phyloP scores from a whole-genome alignment of 2,888 invertebrate genomes.

The Pyrrhosoma nymphula region DNA sequence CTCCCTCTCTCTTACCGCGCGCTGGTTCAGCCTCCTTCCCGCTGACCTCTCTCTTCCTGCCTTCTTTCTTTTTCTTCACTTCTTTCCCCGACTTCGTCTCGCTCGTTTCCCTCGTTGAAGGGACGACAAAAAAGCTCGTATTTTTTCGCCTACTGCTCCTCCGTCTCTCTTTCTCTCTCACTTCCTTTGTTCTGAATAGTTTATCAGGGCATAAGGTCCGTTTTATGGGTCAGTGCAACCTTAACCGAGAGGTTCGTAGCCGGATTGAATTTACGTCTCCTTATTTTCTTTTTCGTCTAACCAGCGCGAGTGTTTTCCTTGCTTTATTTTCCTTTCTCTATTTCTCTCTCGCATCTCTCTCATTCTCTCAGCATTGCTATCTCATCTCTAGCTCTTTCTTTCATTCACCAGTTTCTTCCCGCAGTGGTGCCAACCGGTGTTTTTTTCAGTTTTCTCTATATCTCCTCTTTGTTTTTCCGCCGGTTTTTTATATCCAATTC shows the following conservation, averaged over 20 bases:
- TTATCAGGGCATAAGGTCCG: constrained; percentile 63
- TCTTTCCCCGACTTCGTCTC: neutral
- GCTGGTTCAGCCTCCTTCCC: neutral
- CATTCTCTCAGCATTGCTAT: neutral
- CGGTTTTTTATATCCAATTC: constrained; percentile 43
- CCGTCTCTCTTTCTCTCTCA: neutral
- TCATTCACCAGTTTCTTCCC: neutral
- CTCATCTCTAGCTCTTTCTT: neutral
- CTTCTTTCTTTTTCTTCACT: neutral
- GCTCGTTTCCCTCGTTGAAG: neutral
- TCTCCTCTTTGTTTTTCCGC: constrained; percentile 36
- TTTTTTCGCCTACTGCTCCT: no score
- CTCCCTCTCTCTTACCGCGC: no score
- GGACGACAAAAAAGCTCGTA: neutral
- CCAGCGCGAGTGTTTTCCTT: constrained; percentile 17
- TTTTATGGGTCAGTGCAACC: constrained; percentile 51
- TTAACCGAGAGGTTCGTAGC: constrained; percentile 33
- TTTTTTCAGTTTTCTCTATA: neutral
- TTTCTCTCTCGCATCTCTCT: neutral
- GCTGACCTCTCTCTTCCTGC: neutral
- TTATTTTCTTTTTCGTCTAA: constrained; percentile 16
- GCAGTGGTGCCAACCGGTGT: neutral
- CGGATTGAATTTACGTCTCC: constrained; percentile 55
- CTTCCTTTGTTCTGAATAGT: constrained; percentile 49
- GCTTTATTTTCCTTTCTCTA: neutral